phyloP scores from a whole-genome alignment of 2,113 vertebrate genomes.

The Brachionichthys hirsutus region DNA sequence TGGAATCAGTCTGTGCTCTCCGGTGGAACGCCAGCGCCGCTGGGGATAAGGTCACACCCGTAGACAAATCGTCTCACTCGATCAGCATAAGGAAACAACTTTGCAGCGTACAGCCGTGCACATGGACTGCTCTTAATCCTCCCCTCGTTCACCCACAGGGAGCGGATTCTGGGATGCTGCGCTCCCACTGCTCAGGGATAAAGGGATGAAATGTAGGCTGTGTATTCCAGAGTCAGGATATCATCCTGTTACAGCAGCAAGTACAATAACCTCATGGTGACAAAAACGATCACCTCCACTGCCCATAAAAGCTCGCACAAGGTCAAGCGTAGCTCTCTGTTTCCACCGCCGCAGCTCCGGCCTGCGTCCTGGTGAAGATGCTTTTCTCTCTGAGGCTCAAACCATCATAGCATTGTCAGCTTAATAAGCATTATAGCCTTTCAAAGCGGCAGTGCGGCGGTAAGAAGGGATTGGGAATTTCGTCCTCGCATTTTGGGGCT shows the following conservation, averaged over 20 bases:
- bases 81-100: conserved; percentile 45
- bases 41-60: conserved; percentile 44
- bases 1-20: conserved; percentile 49
- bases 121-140: conserved; percentile 30
- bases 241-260: conserved; percentile 64
- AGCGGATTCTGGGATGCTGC: conserved; percentile 36
- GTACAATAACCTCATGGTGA: conserved; percentile 72
- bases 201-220: conserved; percentile 53
- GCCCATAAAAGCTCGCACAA: conserved; percentile 55
- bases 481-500: conserved; percentile 36
- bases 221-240: conserved; percentile 58
- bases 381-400: conserved; percentile 41
- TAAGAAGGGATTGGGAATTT: conserved; percentile 57
- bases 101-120: conserved; percentile 18
- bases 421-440: conserved; percentile 61
- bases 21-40: conserved; percentile 30
- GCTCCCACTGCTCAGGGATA: conserved; percentile 49
- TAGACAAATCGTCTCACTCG: conserved; percentile 47
- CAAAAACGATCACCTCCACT: conserved; percentile 64
- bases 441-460: conserved; percentile 52
- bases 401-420: conserved; percentile 59
- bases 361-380: conserved; percentile 35
- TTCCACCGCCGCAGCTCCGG: conserved; percentile 41
- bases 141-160: conserved; percentile 26
- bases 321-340: conserved; percentile 54